These are phyloP conservation scores for Aulostomus chinensis DNA, from an alignment of 2,797 vertebrate species.

Conservation along the genomic window DNA sequence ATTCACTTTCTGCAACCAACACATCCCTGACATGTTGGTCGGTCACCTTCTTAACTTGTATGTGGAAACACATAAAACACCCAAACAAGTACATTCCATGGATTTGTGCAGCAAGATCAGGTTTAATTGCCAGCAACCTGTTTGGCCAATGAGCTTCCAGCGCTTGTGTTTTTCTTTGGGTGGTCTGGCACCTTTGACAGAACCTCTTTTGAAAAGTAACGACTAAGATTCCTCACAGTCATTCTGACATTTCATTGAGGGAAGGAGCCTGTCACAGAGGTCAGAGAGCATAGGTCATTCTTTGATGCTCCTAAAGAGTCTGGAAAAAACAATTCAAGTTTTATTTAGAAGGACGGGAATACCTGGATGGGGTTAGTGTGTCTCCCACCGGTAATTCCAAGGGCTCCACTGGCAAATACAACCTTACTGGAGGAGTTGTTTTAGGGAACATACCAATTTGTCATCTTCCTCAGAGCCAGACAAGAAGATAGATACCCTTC, in stretches of 20 bases:
- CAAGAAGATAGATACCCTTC: too few species aligned
- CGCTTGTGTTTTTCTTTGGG: conserved; percentile 46
- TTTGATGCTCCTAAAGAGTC: conserved; percentile 56
- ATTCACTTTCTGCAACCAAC: too few species aligned
- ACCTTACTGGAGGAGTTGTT: too few species aligned
- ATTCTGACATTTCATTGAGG: conserved; percentile 56
- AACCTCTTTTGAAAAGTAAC: conserved; percentile 52
- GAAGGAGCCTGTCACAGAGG: conserved; percentile 49
- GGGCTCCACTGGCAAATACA: too few species aligned
- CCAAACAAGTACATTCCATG: conserved; percentile 32
- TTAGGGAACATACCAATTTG: too few species aligned
- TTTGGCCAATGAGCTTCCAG: conserved; percentile 28
- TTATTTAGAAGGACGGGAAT: too few species aligned
- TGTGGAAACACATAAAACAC: conserved; percentile 1
- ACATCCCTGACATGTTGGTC: too few species aligned
- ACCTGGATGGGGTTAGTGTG: too few species aligned
- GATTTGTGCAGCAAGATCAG: conserved; percentile 35
- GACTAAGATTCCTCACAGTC: conserved; percentile 52
- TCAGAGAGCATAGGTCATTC: conserved; percentile 63
- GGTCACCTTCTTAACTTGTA: background rate
- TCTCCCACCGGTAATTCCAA: too few species aligned
- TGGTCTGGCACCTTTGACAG: conserved; percentile 59
- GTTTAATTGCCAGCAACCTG: conserved; percentile 47
- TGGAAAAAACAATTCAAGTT: too few species aligned
- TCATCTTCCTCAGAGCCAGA: too few species aligned